phyloP scores from a whole-genome alignment of 1,140 invertebrate species.

The Formica exsecta region DNA sequence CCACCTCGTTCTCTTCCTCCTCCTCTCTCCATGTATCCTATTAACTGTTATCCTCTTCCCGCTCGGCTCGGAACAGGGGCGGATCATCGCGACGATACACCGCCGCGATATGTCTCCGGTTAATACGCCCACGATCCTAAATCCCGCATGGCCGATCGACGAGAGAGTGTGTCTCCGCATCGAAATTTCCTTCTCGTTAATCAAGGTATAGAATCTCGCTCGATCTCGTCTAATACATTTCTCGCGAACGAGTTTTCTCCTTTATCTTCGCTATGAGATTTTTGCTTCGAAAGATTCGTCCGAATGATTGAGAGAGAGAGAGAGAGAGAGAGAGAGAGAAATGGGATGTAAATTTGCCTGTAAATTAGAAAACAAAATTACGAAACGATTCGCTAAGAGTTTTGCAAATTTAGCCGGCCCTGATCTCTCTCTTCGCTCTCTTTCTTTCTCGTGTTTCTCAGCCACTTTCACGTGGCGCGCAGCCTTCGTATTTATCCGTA shows the following conservation, averaged over 20 bases:
- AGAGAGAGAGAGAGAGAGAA: too few relatives aligned
- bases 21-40: conserved; percentile 66
- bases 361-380: not conserved
- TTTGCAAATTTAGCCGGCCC: conserved; percentile 43
- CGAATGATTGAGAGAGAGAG: not conserved
- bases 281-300: not conserved
- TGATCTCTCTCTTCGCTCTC: conserved; percentile 1
- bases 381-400: not conserved
- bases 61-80: conserved; percentile 53
- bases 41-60: conserved; percentile 68
- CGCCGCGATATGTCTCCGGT: conserved; percentile 41
- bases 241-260: not conserved
- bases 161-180: not conserved
- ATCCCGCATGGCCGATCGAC: conserved; percentile 24
- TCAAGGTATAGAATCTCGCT: conserved; percentile 8
- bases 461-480: conserved; percentile 69
- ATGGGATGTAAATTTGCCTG: not conserved
- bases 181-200: conserved; percentile 39
- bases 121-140: conserved; percentile 35
- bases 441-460: conserved; percentile 48
- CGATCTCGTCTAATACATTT: not conserved
- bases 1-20: conserved; percentile 22
- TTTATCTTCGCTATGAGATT: not conserved
- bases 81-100: conserved; percentile 50
- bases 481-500: conserved; percentile 76